Evolutionary conservation across 2,888 invertebrate species (phyloP), one percentile per base, ranked within the genome.

Genomic region (Drosophila pegasa): DNA sequence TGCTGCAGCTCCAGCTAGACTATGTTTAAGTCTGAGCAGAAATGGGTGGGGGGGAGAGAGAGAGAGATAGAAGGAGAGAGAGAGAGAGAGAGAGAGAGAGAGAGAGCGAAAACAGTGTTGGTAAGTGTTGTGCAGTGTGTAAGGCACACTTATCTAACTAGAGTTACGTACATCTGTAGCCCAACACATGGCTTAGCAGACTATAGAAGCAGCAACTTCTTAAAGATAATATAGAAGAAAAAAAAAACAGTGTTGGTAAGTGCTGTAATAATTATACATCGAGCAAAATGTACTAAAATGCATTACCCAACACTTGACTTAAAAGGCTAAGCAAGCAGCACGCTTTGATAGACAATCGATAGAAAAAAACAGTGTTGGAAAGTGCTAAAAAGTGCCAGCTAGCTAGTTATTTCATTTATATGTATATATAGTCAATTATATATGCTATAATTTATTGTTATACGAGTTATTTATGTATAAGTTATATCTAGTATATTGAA

Each of bases 231-330:
- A 40, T n/a, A n/a, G n/a, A 6, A 2, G 9, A 41, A 5, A 25
- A 29, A 29, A 29, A 7, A 45, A 45, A 10, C 45, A 27, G 45
- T 45, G 45, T 29, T 45, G 45, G 27, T 29, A 45, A 45, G 16
- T 16, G 27, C 27, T 27, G 45, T 2, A 16, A 25, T 22, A n/a
- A 25, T 25, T 25, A 2, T 16, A 27, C 10, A 25, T n/a, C 9
- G 5, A 5, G 0, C n/a, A n/a, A 22, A n/a, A 12, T 3, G 0
- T n/a, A n/a, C n/a, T n/a, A n/a, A n/a, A 1, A 5, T 9, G 4
- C 2, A 27, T 2, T 16, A 9, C 10, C 1, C 8, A 9, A n/a
- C 9, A 27, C 1, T 9, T 9, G 7, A 2, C 3, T 25, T 2
- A 25, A 25, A 6, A n/a, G n/a, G 0, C n/a, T 41, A n/a, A 2